phyloP scores from a whole-genome alignment of 1,140 invertebrate species.

The Drusus annulatus region DNA sequence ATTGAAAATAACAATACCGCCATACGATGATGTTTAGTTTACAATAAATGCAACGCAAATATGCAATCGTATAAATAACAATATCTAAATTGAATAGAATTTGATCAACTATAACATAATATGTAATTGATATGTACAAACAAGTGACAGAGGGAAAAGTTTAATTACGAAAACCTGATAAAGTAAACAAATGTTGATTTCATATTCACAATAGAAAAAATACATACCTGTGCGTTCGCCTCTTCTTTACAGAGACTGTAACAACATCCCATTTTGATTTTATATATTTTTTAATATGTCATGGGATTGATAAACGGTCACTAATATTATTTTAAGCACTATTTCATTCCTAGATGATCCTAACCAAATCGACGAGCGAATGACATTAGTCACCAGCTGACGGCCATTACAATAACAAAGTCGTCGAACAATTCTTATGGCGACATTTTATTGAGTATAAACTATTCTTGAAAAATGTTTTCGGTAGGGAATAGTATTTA shows the following conservation, averaged over 20 bases:
- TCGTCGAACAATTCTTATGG: constrained; percentile 23
- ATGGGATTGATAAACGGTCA: constrained; percentile 4
- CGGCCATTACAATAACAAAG: constrained; percentile 44
- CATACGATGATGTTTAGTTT: too few relatives aligned
- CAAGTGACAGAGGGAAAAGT: too few relatives aligned
- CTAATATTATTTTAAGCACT: too few relatives aligned
- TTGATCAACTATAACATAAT: not conserved
- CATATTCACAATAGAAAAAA: not conserved
- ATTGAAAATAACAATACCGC: too few relatives aligned
- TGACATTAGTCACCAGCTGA: constrained; percentile 53
- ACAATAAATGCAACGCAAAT: not conserved
- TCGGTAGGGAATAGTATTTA: not conserved
- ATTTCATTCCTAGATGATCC: constrained; percentile 5
- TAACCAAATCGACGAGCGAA: constrained; percentile 24
- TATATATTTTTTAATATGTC: constrained; percentile 29
- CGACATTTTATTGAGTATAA: not conserved
- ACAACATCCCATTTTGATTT: constrained; percentile 53
- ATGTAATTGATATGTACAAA: not conserved
- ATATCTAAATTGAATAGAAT: not conserved
- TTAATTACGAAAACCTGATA: not conserved
- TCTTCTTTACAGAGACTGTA: constrained; percentile 54
- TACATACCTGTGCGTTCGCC: constrained; percentile 49
- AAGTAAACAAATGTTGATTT: constrained; percentile 17
- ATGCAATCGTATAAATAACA: not conserved
- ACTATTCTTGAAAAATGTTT: constrained; percentile 20